Evolutionary conservation across 2,113 vertebrate species (phyloP).

Genomic region (Paratilapia polleni): DNA sequence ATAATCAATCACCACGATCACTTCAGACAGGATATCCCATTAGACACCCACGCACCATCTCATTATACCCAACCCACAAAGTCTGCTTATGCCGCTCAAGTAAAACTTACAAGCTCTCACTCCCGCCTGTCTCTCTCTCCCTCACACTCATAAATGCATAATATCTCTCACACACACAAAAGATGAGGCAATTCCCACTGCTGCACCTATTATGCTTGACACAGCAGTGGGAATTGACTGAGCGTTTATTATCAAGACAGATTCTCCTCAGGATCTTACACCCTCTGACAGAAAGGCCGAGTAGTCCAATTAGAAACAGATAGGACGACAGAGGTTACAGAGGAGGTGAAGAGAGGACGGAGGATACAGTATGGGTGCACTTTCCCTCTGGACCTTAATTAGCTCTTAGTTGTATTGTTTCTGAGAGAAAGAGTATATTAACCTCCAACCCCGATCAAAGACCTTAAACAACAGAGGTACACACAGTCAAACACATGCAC

Average conservation of each 20-base stretch:
- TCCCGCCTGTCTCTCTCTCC: neutral
- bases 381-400: slow-evolving; percentile 20
- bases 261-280: slow-evolving; percentile 31
- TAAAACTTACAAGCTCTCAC: slow-evolving; percentile 17
- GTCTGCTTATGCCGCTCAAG: slow-evolving; percentile 28
- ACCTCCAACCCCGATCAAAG: neutral
- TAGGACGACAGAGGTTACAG: neutral
- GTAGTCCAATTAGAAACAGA: slow-evolving; percentile 33
- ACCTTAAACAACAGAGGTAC: neutral
- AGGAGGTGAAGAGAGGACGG: slow-evolving; percentile 26
- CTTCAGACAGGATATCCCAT: slow-evolving; percentile 64
- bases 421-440: slow-evolving; percentile 11
- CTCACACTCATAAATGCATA: slow-evolving; percentile 21
- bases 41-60: slow-evolving; percentile 59
- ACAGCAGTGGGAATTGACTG: slow-evolving; percentile 47
- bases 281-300: neutral
- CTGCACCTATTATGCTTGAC: slow-evolving; percentile 11
- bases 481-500: neutral
- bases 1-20: slow-evolving; percentile 64
- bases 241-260: slow-evolving; percentile 41
- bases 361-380: neutral
- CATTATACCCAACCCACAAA: slow-evolving; percentile 50
- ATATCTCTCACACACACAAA: neutral
- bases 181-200: slow-evolving; percentile 22
- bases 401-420: neutral